These are phyloP conservation scores for Kradibia gibbosae DNA, from an alignment of 1,140 invertebrate genomes.

Conservation along the genomic window DNA sequence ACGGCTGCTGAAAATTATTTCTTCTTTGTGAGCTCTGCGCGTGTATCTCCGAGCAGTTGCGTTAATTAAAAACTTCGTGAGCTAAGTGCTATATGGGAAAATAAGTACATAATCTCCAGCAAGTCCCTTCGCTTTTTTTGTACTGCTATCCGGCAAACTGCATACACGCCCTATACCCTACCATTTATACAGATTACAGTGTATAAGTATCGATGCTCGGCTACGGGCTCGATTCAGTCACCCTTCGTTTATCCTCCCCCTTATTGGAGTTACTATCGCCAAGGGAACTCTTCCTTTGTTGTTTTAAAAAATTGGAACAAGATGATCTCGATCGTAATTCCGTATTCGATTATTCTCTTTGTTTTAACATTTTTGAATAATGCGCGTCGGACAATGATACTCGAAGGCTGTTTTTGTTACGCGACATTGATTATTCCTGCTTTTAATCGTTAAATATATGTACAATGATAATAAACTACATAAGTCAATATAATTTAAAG, in stretches of 20 bases:
- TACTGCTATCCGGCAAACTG: neutral
- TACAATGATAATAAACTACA: neutral
- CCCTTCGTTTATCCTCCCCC: neutral
- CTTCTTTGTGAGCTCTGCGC: constrained; percentile 6
- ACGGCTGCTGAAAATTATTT: neutral
- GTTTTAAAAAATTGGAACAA: constrained; percentile 38
- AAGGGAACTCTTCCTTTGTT: constrained; percentile 24
- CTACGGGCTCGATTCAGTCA: neutral
- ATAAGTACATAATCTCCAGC: neutral
- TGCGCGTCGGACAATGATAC: too few relatives aligned
- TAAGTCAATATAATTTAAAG: neutral
- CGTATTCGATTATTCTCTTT: neutral
- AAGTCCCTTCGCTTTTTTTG: neutral
- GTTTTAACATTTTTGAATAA: too few relatives aligned
- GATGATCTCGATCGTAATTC: neutral
- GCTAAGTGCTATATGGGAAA: neutral
- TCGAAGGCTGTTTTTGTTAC: too few relatives aligned
- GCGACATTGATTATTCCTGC: too few relatives aligned
- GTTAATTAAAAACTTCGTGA: neutral
- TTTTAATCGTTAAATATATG: too few relatives aligned
- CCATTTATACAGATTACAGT: neutral
- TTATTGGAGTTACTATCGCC: neutral
- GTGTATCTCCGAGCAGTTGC: neutral
- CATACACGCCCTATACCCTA: neutral
- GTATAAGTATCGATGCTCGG: neutral